A percentile compares a stretch with the other conserved stretches of the same genome.
Conservation (phyloP, 1,140 invertebrate species). For the Hylyphantes graminicola region DNA sequence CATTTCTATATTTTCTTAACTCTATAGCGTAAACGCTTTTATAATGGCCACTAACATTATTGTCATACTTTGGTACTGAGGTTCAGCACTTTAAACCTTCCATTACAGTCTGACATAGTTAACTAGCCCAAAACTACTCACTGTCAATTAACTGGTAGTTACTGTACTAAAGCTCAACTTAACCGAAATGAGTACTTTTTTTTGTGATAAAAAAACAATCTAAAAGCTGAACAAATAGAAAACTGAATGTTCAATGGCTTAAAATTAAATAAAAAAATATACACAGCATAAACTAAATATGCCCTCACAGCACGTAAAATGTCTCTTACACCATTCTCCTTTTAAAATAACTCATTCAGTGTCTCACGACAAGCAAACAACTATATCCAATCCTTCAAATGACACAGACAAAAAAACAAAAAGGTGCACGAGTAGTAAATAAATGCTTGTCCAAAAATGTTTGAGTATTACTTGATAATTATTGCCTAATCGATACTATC, state of each 20-base stretch:
- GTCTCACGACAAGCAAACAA: conserved; percentile 19
- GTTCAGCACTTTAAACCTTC: no score
- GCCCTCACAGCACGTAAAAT: conserved; percentile 24
- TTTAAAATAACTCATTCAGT: conserved; percentile 17
- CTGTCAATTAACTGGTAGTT: neutral
- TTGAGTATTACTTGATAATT: neutral
- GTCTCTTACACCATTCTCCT: neutral
- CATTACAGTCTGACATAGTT: no score
- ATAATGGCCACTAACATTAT: no score
- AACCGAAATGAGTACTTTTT: conserved; percentile 2
- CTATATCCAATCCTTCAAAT: conserved; percentile 23
- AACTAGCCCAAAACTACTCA: no score
- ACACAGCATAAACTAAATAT: conserved; percentile 32
- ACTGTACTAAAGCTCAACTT: conserved; percentile 8
- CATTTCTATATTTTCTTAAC: no score
- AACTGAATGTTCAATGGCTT: neutral
- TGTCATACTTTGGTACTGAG: no score
- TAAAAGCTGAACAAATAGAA: conserved; percentile 6
- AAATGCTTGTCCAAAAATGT: no score
- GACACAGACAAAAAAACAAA: neutral
- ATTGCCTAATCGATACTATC: neutral
- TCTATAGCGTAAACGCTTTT: no score
- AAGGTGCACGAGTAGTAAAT: neutral
- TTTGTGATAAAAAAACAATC: conserved; percentile 1
- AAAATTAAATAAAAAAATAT: conserved; percentile 13